Evolutionary conservation across 2,888 invertebrate genomes (phyloP).

Genomic region (Venusia cambrica): DNA sequence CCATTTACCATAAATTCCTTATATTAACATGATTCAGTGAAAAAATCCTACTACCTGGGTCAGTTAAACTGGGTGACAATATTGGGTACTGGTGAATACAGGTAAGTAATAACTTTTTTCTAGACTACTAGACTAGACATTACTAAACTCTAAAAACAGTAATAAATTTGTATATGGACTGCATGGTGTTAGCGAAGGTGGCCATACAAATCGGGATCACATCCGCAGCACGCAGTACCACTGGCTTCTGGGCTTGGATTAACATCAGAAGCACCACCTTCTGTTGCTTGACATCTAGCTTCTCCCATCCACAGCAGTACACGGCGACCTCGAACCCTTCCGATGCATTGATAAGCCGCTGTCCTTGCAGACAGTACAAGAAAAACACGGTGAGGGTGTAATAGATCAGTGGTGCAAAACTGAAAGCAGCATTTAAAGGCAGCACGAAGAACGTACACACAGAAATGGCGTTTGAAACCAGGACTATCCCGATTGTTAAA

Average conservation of each 20-base stretch:
- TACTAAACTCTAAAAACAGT: slow-evolving; percentile 37
- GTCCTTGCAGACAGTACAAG: slow-evolving; percentile 44
- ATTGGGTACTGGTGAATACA: too few species aligned
- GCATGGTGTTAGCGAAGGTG: slow-evolving; percentile 42
- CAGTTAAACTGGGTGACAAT: too few species aligned
- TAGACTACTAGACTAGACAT: too few species aligned
- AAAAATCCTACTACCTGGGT: too few species aligned
- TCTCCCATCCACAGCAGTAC: slow-evolving; percentile 46
- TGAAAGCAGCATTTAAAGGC: slow-evolving; percentile 36
- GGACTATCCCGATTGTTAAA: slow-evolving; percentile 33
- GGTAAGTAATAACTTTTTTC: too few species aligned
- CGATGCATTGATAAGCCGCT: slow-evolving; percentile 43
- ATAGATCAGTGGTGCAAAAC: slow-evolving; percentile 35
- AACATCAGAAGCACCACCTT: slow-evolving; percentile 40
- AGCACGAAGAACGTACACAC: slow-evolving; percentile 41
- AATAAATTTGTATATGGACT: slow-evolving; percentile 44
- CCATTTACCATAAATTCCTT: slow-evolving; percentile 17
- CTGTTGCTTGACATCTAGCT: slow-evolving; percentile 33
- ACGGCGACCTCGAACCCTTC: slow-evolving; percentile 41
- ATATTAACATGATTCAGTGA: slow-evolving; percentile 7
- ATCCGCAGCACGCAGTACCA: slow-evolving; percentile 36
- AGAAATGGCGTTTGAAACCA: slow-evolving; percentile 36
- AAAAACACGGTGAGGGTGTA: slow-evolving; percentile 39
- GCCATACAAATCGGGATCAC: slow-evolving; percentile 42
- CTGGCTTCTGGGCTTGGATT: slow-evolving; percentile 41